Conservation (phyloP, 2,888 invertebrate species). For the Melinaea marsaeus region DNA sequence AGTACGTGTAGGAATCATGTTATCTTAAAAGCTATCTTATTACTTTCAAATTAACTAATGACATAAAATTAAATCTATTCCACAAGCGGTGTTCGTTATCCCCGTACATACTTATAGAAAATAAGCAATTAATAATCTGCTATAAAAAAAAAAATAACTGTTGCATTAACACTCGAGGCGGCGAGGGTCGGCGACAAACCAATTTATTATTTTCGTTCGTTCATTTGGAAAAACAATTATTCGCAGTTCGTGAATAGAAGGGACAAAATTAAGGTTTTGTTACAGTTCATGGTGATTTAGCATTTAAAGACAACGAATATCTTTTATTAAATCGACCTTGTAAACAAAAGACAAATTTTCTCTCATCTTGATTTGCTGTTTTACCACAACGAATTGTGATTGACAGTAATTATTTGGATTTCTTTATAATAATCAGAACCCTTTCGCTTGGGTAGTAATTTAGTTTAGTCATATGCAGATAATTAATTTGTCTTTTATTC, state of each 20-base stretch:
- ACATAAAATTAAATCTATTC: neutral
- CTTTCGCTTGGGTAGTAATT: no score
- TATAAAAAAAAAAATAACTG: constrained; percentile 28
- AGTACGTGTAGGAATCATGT: no score
- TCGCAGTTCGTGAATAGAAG: constrained; percentile 55
- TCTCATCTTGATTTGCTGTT: no score
- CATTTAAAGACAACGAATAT: constrained; percentile 38
- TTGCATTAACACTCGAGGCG: constrained; percentile 27
- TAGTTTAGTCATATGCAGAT: no score
- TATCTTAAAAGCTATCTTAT: no score
- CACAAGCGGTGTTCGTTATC: neutral
- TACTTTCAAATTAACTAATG: neutral
- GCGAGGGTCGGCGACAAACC: constrained; percentile 53
- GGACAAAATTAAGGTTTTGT: constrained; percentile 67
- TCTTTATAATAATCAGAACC: no score
- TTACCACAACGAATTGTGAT: no score
- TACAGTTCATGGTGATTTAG: constrained; percentile 55
- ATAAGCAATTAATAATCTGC: constrained; percentile 14
- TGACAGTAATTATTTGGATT: no score
- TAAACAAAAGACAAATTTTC: neutral
- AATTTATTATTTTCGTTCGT: constrained; percentile 75
- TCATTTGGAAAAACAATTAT: constrained; percentile 74
- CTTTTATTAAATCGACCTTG: constrained; percentile 13
- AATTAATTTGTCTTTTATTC: no score
- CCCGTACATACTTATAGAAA: neutral